phyloP scores from a whole-genome alignment of 2,113 vertebrate genomes.

The Phylloscopus trochilus region DNA sequence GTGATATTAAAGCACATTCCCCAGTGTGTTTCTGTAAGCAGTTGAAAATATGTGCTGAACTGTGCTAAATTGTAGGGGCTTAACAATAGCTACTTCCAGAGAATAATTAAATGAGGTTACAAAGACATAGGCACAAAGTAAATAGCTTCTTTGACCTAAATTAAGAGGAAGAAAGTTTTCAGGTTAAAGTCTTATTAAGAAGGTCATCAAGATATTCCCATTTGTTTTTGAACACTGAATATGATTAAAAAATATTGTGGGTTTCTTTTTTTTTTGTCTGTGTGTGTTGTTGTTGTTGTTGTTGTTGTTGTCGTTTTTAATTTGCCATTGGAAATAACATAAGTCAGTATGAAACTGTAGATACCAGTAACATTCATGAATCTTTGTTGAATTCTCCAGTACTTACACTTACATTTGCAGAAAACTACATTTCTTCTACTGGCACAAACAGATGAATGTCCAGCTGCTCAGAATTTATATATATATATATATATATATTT shows the following conservation, averaged over 20 bases:
- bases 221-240: background rate
- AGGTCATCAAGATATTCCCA: background rate
- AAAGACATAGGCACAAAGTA: background rate
- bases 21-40: background rate
- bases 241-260: background rate
- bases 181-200: background rate
- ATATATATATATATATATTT: too few species aligned
- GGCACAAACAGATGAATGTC: background rate
- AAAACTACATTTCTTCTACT: background rate
- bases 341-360: background rate
- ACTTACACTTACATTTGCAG: background rate
- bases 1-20: background rate
- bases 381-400: background rate
- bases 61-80: background rate
- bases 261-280: background rate
- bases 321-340: background rate
- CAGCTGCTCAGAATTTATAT: too few species aligned
- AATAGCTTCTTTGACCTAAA: background rate
- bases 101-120: constrained; percentile 20
- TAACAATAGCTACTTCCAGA: constrained; percentile 16
- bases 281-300: too few species aligned
- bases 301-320: background rate
- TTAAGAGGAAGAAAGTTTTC: background rate
- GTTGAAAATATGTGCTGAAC: constrained; percentile 20
- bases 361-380: background rate